phyloP scores from a whole-genome alignment of 2,888 invertebrate species.

The Dicycla oo region DNA sequence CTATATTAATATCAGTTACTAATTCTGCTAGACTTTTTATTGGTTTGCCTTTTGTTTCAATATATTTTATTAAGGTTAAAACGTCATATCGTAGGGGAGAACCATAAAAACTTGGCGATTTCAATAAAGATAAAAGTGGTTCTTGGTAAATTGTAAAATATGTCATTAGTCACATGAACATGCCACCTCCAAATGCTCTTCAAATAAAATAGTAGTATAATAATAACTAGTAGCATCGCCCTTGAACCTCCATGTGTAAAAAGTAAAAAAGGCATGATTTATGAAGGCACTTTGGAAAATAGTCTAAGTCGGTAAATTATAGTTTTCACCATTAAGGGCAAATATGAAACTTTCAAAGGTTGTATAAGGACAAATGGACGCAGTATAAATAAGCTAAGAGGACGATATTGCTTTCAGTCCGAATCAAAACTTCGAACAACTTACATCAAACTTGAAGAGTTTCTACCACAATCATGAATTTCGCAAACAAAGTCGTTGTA shows the following conservation, averaged over 20 bases:
- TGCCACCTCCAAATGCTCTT: conserved; percentile 8
- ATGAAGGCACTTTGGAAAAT: conserved; percentile 16
- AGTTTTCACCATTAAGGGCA: conserved; percentile 1
- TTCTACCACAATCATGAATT: conserved; percentile 57
- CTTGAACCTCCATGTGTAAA: conserved; percentile 13
- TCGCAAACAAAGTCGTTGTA: conserved; percentile 87
- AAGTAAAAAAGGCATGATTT: not conserved
- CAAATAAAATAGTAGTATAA: conserved; percentile 31
- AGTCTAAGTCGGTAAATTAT: conserved; percentile 28
- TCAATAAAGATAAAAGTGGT: not conserved
- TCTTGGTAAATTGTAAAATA: conserved; percentile 1
- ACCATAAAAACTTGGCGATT: not conserved
- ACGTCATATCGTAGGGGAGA: not conserved
- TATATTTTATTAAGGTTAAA: not conserved
- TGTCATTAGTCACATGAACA: conserved; percentile 4
- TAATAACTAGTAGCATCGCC: conserved; percentile 15
- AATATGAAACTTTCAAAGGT: conserved; percentile 24
- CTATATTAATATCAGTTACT: not conserved
- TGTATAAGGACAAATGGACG: not conserved
- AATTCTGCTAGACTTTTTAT: not conserved
- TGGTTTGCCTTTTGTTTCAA: not conserved
- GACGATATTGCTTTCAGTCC: conserved; percentile 5
- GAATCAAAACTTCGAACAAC: not conserved
- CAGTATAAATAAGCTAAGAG: conserved; percentile 31
- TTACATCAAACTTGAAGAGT: not conserved